These are phyloP conservation scores for Protonibea diacanthus DNA, from an alignment of 2,797 vertebrate species.

Conservation along the genomic window DNA sequence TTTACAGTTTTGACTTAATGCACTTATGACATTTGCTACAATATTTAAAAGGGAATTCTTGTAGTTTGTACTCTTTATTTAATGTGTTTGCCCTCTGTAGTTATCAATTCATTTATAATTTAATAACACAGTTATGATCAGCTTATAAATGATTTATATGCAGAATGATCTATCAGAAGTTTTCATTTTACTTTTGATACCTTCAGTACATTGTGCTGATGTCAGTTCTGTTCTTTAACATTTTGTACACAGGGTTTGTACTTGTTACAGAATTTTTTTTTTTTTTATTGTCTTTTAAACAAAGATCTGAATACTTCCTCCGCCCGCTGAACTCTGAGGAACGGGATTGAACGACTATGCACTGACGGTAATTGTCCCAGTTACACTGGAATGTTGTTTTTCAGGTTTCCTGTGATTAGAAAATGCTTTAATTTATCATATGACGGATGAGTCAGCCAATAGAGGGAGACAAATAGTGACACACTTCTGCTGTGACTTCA, in stretches of 20 bases:
- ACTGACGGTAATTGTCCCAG: not conserved
- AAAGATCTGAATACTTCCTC: not conserved
- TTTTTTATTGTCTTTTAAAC: not conserved
- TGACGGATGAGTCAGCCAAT: conserved; percentile 60
- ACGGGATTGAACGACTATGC: not conserved
- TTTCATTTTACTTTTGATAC: not conserved
- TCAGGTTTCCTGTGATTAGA: conserved; percentile 19
- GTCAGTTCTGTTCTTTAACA: not conserved
- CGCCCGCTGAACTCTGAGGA: not conserved
- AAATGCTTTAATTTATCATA: conserved; percentile 28
- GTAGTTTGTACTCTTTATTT: not conserved
- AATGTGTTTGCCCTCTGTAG: not conserved
- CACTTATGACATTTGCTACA: too few relatives aligned
- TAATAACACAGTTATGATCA: too few relatives aligned
- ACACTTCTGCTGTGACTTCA: conserved; percentile 34
- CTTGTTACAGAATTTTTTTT: not conserved
- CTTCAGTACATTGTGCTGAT: not conserved
- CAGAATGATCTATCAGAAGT: not conserved
- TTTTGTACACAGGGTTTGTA: not conserved
- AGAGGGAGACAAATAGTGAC: conserved; percentile 79
- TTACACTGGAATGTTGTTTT: conserved; percentile 2
- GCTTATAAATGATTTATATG: not conserved
- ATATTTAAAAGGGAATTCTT: not conserved
- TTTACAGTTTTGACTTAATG: not conserved
- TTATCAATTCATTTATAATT: too few relatives aligned